phyloP scores from a whole-genome alignment of 2,888 invertebrate species.

The Brenthis ino region DNA sequence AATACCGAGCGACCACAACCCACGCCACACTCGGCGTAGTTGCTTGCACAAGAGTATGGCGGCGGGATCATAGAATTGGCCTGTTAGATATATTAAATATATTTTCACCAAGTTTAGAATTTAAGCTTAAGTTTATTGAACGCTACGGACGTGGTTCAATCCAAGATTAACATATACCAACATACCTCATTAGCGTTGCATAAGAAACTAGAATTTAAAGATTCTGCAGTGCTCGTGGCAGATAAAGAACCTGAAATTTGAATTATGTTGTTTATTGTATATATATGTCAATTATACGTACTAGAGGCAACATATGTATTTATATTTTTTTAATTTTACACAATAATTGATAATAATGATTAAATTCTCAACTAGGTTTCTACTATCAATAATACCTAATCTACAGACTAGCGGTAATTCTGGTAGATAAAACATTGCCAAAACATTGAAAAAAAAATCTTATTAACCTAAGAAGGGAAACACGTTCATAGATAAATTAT shows the following conservation, averaged over 20 bases:
- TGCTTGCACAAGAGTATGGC: constrained; percentile 90
- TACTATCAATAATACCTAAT: too few species aligned
- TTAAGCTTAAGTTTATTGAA: not conserved
- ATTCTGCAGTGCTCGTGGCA: constrained; percentile 92
- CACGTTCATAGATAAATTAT: not conserved
- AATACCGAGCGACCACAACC: constrained; percentile 75
- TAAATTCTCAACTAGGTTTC: too few species aligned
- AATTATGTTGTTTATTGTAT: too few species aligned
- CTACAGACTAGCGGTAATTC: too few species aligned
- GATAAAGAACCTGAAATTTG: constrained; percentile 86
- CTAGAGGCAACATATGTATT: too few species aligned
- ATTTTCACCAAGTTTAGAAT: not conserved
- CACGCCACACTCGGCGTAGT: constrained; percentile 84
- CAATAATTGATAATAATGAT: too few species aligned
- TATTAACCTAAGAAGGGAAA: not conserved
- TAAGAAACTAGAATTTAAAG: constrained; percentile 92
- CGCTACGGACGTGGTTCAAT: not conserved
- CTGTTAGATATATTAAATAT: constrained; percentile 52
- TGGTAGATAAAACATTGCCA: too few species aligned
- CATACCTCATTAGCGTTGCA: constrained; percentile 91
- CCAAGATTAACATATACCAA: not conserved
- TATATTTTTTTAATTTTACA: too few species aligned
- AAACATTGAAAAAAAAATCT: too few species aligned
- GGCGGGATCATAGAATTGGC: constrained; percentile 92
- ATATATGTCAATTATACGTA: not conserved